Conservation (phyloP, 2,113 vertebrate genomes). For the Arothron firmamentum region DNA sequence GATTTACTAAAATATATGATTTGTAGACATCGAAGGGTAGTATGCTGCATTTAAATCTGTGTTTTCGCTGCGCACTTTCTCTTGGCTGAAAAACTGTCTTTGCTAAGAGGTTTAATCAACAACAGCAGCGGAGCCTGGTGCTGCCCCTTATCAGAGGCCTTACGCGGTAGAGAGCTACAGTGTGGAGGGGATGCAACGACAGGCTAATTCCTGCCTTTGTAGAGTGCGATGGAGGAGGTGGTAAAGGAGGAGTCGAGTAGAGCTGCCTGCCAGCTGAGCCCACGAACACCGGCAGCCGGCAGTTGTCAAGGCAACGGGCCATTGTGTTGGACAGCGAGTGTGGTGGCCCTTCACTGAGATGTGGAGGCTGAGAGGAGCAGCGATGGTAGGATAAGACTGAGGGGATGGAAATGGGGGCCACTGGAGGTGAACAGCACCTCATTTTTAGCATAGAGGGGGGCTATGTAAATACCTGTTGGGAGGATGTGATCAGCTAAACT, state of each 20-base stretch:
- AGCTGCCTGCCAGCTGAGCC: conserved; percentile 70
- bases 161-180: conserved; percentile 44
- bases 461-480: conserved; percentile 39
- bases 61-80: not conserved
- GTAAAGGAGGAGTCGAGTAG: conserved; percentile 45
- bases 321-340: conserved; percentile 60
- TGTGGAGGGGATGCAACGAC: conserved; percentile 47
- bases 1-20: conserved; percentile 21
- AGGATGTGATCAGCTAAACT: conserved; percentile 21
- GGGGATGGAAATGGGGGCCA: conserved; percentile 36
- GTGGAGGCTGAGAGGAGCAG: conserved; percentile 46
- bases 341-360: conserved; percentile 47
- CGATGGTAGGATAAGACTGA: conserved; percentile 24
- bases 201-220: conserved; percentile 65
- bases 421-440: conserved; percentile 42
- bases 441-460: conserved; percentile 20
- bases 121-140: conserved; percentile 10
- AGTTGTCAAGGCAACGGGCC: conserved; percentile 67
- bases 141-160: conserved; percentile 34
- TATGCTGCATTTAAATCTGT: conserved; percentile 9
- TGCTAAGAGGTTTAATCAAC: conserved; percentile 18
- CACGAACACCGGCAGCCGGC: conserved; percentile 60
- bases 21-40: conserved; percentile 24
- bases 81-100: not conserved
- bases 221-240: conserved; percentile 63